These are phyloP conservation scores for Eulimnadia texana DNA, from an alignment of 1,140 invertebrate species.

Conservation along the genomic window DNA sequence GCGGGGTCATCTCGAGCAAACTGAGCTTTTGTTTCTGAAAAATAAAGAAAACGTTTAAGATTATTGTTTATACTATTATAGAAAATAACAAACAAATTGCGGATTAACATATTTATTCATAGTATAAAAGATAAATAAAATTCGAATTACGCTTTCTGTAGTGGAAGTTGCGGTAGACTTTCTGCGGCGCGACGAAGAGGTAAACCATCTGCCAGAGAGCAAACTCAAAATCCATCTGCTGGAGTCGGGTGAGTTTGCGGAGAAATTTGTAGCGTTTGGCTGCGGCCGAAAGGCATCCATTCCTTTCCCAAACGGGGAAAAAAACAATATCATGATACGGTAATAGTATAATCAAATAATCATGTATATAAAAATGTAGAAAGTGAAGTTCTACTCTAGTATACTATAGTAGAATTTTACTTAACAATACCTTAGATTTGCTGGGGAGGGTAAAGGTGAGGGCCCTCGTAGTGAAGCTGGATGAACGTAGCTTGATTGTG, in stretches of 20 bases:
- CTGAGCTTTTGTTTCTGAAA: slow-evolving; percentile 91
- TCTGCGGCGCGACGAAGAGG: slow-evolving; percentile 85
- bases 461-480: slow-evolving; percentile 5
- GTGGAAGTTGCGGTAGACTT: slow-evolving; percentile 95
- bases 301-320: slow-evolving; percentile 27
- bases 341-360: not conserved
- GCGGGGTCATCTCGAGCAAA: slow-evolving; percentile 98
- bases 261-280: slow-evolving; percentile 88
- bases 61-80: not conserved
- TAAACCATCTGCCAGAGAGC: slow-evolving; percentile 98
- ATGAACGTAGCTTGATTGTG: not conserved
- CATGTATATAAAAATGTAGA: not conserved
- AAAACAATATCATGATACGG: not conserved
- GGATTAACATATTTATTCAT: too few species aligned
- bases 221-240: slow-evolving; percentile 99
- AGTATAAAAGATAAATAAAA: too few species aligned
- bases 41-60: slow-evolving; percentile 23
- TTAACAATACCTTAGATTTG: slow-evolving; percentile 9
- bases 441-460: slow-evolving; percentile 12
- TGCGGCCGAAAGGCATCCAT: slow-evolving; percentile 63
- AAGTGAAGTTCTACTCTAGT: too few species aligned
- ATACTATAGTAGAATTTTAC: too few species aligned
- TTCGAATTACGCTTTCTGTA: slow-evolving; percentile 90
- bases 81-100: slow-evolving; percentile 1
- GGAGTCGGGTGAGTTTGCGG: slow-evolving; percentile 74